phyloP scores from a whole-genome alignment of 1,140 invertebrate species.

The Papilio xuthus region DNA sequence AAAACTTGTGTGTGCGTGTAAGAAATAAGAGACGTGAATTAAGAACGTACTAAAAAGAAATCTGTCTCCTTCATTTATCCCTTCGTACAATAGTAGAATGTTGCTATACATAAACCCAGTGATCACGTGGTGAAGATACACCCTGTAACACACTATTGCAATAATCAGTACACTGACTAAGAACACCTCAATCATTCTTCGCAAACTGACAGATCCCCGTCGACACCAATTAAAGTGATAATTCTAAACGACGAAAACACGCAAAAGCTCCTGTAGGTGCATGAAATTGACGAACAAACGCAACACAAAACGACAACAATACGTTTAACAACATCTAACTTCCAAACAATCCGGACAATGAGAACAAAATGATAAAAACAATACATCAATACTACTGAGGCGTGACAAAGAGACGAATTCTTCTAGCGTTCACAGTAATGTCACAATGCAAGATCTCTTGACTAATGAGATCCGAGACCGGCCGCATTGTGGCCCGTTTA shows the following conservation, averaged over 20 bases:
- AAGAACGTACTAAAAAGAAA: background rate
- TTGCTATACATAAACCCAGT: background rate
- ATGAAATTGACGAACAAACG: slow-evolving; percentile 68
- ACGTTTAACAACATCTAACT: slow-evolving; percentile 78
- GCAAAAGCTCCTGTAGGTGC: slow-evolving; percentile 55
- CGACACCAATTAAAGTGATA: slow-evolving; percentile 73
- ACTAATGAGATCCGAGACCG: slow-evolving; percentile 66
- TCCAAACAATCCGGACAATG: slow-evolving; percentile 76
- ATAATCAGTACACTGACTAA: slow-evolving; percentile 16
- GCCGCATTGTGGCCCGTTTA: slow-evolving; percentile 75
- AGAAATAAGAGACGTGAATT: background rate
- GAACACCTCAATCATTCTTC: slow-evolving; percentile 41
- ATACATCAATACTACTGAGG: slow-evolving; percentile 60
- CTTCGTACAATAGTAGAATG: background rate
- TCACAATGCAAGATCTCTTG: slow-evolving; percentile 67
- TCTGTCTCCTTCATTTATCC: background rate
- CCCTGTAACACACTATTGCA: background rate
- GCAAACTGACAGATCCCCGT: slow-evolving; percentile 67
- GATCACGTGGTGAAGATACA: background rate
- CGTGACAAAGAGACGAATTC: slow-evolving; percentile 62
- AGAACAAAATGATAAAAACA: slow-evolving; percentile 68
- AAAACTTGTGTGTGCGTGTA: background rate
- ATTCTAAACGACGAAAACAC: slow-evolving; percentile 71
- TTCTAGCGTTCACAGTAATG: slow-evolving; percentile 66
- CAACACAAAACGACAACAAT: slow-evolving; percentile 71